Base-by-base conservation (phyloP, 2,888 invertebrate species). In the Drosophila ochracea region DNA sequence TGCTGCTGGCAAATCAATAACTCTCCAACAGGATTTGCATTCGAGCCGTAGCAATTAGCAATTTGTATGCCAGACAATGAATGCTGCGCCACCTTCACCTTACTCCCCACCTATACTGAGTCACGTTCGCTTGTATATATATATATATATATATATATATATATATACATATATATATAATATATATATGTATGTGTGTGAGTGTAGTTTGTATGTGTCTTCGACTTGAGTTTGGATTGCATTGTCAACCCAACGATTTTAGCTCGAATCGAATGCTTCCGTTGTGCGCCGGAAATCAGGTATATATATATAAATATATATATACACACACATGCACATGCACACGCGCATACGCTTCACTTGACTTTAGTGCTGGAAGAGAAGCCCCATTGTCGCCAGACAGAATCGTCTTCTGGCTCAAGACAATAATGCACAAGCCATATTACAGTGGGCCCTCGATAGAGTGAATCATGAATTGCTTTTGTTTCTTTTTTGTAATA, bases 221-320 rank as follows among this genome's bases (percentile, higher is more conserved):
- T 52, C 67, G 68, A 73, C 64, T 41, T 47, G 43, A 28, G 52
- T 47, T 54, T 63, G 60, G 67, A 25, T 41, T 78, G 78, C 78
- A 74, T 74, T 78, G 74, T 78, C 78, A 78, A 78, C 69, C 59
- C 59, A 28, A 52, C 52, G 52, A 52, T 31, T 52, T 76, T 79
- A 76, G 73, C 71, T 65, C 65, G 82, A 84, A 84, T 81, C 85
- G 88, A 82, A 82, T 81, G 84, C 83, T 89, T 84, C 83, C 87
- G 84, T 73, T 79, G 73, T 61, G 61, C 71, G 75, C 87, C 89
- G 84, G 89, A 86, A 86, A 89, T 89, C 88, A 85, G 85, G 86
- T 89, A 86, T 59, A 83, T 52, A 69, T 61, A 73, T 43, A 31
- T 10, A 49, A 28, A 28, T 7, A 28, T 82, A 86, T 58, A 80